Evolutionary conservation across 2,888 invertebrate species (phyloP).

Genomic region (Parochlus steinenii): DNA sequence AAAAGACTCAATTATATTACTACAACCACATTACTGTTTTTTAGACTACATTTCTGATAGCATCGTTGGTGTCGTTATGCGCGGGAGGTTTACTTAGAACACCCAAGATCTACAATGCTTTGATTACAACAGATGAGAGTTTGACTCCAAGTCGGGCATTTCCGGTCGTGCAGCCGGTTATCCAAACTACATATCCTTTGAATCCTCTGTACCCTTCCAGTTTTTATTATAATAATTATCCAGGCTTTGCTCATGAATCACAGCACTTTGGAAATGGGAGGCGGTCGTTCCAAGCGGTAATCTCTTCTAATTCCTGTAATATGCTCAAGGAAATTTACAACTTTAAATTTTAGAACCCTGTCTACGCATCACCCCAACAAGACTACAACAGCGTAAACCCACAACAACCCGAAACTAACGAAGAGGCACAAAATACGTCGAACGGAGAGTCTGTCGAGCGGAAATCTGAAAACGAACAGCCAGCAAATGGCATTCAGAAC

Average conservation of each 20-base stretch:
- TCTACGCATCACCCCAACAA: conserved; percentile 16
- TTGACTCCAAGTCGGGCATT: conserved; percentile 56
- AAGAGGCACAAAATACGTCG: conserved; percentile 23
- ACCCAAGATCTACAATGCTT: conserved; percentile 63
- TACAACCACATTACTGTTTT: too few relatives aligned
- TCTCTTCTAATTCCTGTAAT: too few relatives aligned
- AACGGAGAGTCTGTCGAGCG: conserved; percentile 16
- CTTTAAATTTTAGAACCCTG: too few relatives aligned
- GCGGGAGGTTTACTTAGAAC: conserved; percentile 43
- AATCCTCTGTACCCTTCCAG: conserved; percentile 4
- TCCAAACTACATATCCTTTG: conserved; percentile 28
- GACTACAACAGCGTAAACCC: conserved; percentile 15
- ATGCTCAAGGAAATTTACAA: too few relatives aligned
- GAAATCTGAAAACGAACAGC: conserved; percentile 16
- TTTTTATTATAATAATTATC: too few relatives aligned
- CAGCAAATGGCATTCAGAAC: conserved; percentile 17
- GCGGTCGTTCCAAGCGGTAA: too few relatives aligned
- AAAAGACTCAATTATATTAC: too few relatives aligned
- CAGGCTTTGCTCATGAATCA: too few relatives aligned
- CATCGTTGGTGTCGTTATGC: too few relatives aligned
- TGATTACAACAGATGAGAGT: conserved; percentile 62
- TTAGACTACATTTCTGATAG: too few relatives aligned
- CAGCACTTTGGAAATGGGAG: too few relatives aligned
- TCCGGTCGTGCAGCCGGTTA: conserved; percentile 54
- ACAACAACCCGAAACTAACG: neutral